Evolutionary conservation across 35 echinoderm and acorn worm species (phyloP).

Genomic region (Ophiothrix spiculata): DNA sequence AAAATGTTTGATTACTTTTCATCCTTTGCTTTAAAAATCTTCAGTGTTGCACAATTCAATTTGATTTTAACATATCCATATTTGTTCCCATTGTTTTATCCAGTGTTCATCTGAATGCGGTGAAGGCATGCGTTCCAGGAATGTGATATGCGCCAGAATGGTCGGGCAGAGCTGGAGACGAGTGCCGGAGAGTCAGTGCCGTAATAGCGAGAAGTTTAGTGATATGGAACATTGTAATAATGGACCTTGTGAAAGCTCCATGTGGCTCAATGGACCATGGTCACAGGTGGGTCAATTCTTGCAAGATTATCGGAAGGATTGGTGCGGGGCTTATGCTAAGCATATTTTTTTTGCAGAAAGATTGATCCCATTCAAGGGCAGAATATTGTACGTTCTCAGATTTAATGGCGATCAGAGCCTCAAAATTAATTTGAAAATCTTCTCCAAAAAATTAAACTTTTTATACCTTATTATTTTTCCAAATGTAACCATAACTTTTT

Average conservation of each 20-base stretch:
- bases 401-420: too few relatives aligned
- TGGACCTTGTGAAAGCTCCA: slow-evolving; percentile 47
- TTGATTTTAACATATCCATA: not conserved
- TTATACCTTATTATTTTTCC: too few relatives aligned
- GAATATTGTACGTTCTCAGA: too few relatives aligned
- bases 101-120: slow-evolving; percentile 79
- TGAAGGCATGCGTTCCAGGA: slow-evolving; percentile 53
- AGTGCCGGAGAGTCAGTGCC: slow-evolving; percentile 39
- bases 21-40: too few relatives aligned
- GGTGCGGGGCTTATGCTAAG: not conserved
- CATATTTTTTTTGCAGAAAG: too few relatives aligned
- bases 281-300: slow-evolving; percentile 38
- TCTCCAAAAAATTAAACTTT: too few relatives aligned
- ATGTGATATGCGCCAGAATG: slow-evolving; percentile 53
- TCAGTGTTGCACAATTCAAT: too few relatives aligned
- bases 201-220: slow-evolving; percentile 1
- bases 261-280: slow-evolving; percentile 63
- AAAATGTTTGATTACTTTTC: too few relatives aligned
- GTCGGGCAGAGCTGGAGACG: slow-evolving; percentile 36
- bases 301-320: not conserved
- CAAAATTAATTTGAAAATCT: too few relatives aligned
- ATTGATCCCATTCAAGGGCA: too few relatives aligned
- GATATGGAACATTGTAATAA: slow-evolving; percentile 44
- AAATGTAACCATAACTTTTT: too few relatives aligned
- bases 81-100: not conserved